These are phyloP conservation scores for Cactoblastis cactorum DNA, from an alignment of 2,888 invertebrate species.

Conservation along the genomic window DNA sequence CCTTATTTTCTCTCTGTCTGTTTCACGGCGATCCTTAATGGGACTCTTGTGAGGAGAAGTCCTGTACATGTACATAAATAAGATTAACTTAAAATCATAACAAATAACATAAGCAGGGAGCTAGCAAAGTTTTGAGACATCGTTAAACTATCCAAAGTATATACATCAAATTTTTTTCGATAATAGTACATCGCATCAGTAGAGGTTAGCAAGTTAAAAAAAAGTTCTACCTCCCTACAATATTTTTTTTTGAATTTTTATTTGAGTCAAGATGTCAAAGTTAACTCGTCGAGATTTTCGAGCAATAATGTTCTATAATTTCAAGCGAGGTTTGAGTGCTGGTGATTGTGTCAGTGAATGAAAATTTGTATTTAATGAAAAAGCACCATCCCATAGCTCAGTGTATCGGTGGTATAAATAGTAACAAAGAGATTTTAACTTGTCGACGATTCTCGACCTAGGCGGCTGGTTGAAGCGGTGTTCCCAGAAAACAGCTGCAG, in stretches of 20 bases:
- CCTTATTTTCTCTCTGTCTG: slow-evolving; percentile 64
- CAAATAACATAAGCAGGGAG: no score
- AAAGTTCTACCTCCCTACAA: no score
- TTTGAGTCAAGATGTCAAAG: no score
- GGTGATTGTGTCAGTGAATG: background rate
- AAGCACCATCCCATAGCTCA: background rate
- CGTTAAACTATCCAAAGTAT: background rate
- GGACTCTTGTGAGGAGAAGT: slow-evolving; percentile 71
- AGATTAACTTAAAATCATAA: no score
- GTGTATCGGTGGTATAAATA: background rate
- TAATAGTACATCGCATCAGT: no score
- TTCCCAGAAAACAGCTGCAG: no score
- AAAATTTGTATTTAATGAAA: background rate
- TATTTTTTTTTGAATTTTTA: no score
- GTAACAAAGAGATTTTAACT: background rate
- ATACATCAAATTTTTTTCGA: background rate
- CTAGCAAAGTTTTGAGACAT: background rate
- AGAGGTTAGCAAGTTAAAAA: no score
- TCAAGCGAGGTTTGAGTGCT: background rate
- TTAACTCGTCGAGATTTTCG: background rate
- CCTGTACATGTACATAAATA: slow-evolving; percentile 33
- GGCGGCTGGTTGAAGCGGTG: no score
- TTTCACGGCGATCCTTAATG: slow-evolving; percentile 67
- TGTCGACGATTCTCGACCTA: no score
- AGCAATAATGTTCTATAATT: background rate